Base-by-base conservation (phyloP, 2,797 vertebrate species). In the Pogonophryne albipinna region DNA sequence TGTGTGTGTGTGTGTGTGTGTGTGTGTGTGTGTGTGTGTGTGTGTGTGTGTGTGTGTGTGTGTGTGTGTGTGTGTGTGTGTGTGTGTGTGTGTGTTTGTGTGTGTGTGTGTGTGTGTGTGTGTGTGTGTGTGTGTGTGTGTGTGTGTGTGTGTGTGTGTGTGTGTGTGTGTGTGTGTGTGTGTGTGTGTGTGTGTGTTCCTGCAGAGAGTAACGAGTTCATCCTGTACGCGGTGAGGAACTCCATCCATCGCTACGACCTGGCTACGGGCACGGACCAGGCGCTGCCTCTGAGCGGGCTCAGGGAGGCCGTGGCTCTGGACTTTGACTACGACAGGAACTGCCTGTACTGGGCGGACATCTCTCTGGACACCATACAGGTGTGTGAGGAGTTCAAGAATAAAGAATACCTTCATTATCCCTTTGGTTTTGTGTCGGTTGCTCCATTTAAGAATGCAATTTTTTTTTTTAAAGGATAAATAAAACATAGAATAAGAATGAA, bases 311-410 rank as follows among this genome's bases (percentile, higher is more conserved):
- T 99, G 59, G 97, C 98, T 10, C 91, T 99, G 75, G 98, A 99
- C 91, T 99, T 99, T 0, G 98, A 99, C 94, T 99, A 97, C 0
- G 96, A 97, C 23, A 95, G 56, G 85, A 99, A 99, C 94, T 99
- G 98, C 70, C 80, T 99, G n/a, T 99, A 99, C 89, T 99, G 98
- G 98, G 97, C 98, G 0, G 98, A 99, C 72, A 96, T 99, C 90
- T 97, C 97, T 0, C 92, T 99, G 63, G 97, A 99, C 85, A 94
- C 96, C 50, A 99, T 99, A 71, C 98, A 99, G 97, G 98, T 99
- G 4, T 74, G 83, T 59, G 58, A 41, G 15, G 12, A 42, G 3
- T 45, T 16, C 56, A 58, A 59, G n/a, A 59, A 7, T 13, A 4
- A 9, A 1, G 34, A 38, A 38, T 38, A 38, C 34, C 8, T 38